phyloP scores from a whole-genome alignment of 2,888 invertebrate genomes.

The Epirrita christyi region DNA sequence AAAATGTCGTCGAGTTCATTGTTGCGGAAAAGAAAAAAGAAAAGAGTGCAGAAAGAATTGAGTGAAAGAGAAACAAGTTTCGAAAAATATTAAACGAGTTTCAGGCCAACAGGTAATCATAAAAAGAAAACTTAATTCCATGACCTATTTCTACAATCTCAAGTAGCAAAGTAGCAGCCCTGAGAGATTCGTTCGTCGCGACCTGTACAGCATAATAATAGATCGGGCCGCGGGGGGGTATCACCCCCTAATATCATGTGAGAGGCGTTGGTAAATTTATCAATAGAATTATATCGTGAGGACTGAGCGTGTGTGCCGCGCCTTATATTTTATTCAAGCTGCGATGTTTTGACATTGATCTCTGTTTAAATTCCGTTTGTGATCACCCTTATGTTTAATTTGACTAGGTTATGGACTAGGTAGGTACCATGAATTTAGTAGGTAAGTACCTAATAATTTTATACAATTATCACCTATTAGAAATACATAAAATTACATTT shows the following conservation, averaged over 20 bases:
- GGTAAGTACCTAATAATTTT: too few relatives aligned
- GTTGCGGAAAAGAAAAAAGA: too few relatives aligned
- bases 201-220: conserved; percentile 82
- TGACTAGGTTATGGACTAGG: not conserved
- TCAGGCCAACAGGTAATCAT: too few relatives aligned
- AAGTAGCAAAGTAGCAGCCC: conserved; percentile 52
- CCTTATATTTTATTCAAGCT: conserved; percentile 77
- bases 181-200: conserved; percentile 61
- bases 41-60: too few relatives aligned
- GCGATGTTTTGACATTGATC: conserved; percentile 69
- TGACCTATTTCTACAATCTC: conserved; percentile 18
- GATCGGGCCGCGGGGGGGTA: conserved; percentile 68
- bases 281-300: conserved; percentile 78
- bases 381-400: conserved; percentile 6
- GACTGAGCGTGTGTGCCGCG: conserved; percentile 53
- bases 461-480: too few relatives aligned
- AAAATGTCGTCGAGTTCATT: too few relatives aligned
- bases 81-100: too few relatives aligned
- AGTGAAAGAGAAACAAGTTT: too few relatives aligned
- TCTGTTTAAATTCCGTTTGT: conserved; percentile 37
- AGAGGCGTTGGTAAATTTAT: conserved; percentile 77
- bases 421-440: too few relatives aligned
- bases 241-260: conserved; percentile 79
- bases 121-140: not conserved
- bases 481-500: too few relatives aligned